phyloP scores from a whole-genome alignment of 2,113 vertebrate species.

The Spermophilus dauricus region DNA sequence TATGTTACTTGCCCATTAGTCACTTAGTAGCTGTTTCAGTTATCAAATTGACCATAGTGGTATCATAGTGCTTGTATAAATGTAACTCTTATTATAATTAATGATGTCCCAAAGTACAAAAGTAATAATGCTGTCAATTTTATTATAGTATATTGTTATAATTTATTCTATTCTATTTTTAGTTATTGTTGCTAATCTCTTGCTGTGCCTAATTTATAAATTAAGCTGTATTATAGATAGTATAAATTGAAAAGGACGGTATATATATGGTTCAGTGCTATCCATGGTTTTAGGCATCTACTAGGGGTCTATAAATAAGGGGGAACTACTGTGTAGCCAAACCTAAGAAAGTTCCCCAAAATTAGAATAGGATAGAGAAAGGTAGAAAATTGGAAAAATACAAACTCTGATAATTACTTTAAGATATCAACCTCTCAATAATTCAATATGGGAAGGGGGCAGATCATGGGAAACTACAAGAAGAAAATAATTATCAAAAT shows the following conservation, averaged over 20 bases:
- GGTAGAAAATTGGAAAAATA: conserved; percentile 39
- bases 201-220: background rate
- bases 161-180: background rate
- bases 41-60: background rate
- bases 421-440: background rate
- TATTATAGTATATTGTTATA: background rate
- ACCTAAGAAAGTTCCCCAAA: background rate
- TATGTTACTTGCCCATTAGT: background rate
- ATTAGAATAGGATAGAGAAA: conserved; percentile 16
- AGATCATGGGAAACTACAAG: background rate
- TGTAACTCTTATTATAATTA: background rate
- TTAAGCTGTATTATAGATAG: background rate
- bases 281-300: background rate
- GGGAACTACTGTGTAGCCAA: background rate
- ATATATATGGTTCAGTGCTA: background rate
- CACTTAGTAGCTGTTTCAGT: background rate
- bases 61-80: background rate
- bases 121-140: background rate
- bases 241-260: background rate
- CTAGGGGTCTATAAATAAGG: background rate
- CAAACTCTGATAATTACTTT: background rate
- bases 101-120: background rate
- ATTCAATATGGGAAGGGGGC: background rate
- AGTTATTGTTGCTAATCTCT: background rate
- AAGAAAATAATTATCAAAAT: conserved; percentile 19